Evolutionary conservation across 64 coral and sea anemone genomes (phyloP).

Genomic region (Pachyseris speciosa): DNA sequence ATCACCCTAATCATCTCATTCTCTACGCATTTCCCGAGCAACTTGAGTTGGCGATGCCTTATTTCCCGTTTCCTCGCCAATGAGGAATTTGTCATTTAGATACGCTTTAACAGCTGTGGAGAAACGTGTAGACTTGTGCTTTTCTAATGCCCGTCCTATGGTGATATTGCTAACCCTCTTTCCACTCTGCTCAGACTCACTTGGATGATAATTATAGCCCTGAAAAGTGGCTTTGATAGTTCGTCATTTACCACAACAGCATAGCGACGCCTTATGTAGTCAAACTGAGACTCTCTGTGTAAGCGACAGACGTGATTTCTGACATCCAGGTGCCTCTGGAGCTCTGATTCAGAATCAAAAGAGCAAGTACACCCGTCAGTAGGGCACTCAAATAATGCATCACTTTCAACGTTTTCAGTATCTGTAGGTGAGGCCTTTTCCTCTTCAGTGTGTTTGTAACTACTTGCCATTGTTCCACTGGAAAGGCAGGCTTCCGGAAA

Average conservation of each 20-base stretch:
- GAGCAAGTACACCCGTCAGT: slow-evolving; percentile 12
- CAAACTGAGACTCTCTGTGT: slow-evolving; percentile 48
- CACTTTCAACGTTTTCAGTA: not conserved
- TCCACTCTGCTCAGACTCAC: slow-evolving; percentile 30
- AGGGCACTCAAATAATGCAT: slow-evolving; percentile 4
- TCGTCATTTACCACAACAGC: slow-evolving; percentile 44
- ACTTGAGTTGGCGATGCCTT: slow-evolving; percentile 46
- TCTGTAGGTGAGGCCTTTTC: not conserved
- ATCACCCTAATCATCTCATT: slow-evolving; percentile 38
- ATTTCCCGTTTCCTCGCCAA: slow-evolving; percentile 32
- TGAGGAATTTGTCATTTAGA: slow-evolving; percentile 45
- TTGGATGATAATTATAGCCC: not conserved
- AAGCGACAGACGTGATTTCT: slow-evolving; percentile 13
- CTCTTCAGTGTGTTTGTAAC: slow-evolving; percentile 19
- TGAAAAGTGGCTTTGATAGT: slow-evolving; percentile 46
- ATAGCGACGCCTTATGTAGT: slow-evolving; percentile 30
- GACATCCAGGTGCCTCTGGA: slow-evolving; percentile 22
- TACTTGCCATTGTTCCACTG: slow-evolving; percentile 28
- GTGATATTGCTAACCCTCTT: slow-evolving; percentile 1
- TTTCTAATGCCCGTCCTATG: slow-evolving; percentile 31
- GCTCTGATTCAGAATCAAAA: slow-evolving; percentile 23
- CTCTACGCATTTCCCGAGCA: slow-evolving; percentile 46
- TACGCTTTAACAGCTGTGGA: slow-evolving; percentile 23
- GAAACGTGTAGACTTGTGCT: slow-evolving; percentile 36
- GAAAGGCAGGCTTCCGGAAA: not conserved